Percentiles rank a stretch among this genome's conserved stretches.
These are phyloP conservation scores for Cryptotis parvus DNA, from an alignment of 2,113 vertebrate genomes.

Conservation along the genomic window DNA sequence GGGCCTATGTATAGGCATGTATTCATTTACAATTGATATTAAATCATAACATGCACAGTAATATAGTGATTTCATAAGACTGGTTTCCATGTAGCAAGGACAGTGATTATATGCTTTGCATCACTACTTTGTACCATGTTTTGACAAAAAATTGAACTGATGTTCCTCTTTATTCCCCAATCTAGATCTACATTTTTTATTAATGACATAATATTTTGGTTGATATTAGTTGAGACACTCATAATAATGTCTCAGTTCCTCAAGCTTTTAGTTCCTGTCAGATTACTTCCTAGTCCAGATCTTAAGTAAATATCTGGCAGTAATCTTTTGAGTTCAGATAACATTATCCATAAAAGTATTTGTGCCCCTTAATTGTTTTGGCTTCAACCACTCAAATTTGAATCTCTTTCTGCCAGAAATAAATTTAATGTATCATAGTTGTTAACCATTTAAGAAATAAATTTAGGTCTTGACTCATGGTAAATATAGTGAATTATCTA, in stretches of 20 bases:
- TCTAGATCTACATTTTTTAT: neutral
- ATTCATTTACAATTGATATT: neutral
- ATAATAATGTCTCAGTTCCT: neutral
- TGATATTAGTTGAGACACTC: neutral
- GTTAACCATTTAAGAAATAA: neutral
- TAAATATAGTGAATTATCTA: neutral
- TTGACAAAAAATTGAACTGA: neutral
- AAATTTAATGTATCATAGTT: neutral
- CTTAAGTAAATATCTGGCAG: neutral
- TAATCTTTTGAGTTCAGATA: neutral
- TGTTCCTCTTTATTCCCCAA: neutral
- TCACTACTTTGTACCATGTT: neutral
- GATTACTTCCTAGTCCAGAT: neutral
- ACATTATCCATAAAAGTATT: neutral
- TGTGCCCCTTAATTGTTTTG: neutral
- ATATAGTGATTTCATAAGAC: neutral
- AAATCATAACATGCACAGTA: no score
- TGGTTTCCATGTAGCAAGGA: neutral
- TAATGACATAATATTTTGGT: neutral
- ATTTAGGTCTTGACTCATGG: neutral
- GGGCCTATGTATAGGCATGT: rapidly evolving
- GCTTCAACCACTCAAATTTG: neutral
- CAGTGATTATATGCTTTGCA: rapidly evolving
- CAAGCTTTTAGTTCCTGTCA: neutral
- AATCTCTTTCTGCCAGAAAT: neutral